Conservation (phyloP, 2,113 vertebrate genomes). For the Tinamus guttatus region DNA sequence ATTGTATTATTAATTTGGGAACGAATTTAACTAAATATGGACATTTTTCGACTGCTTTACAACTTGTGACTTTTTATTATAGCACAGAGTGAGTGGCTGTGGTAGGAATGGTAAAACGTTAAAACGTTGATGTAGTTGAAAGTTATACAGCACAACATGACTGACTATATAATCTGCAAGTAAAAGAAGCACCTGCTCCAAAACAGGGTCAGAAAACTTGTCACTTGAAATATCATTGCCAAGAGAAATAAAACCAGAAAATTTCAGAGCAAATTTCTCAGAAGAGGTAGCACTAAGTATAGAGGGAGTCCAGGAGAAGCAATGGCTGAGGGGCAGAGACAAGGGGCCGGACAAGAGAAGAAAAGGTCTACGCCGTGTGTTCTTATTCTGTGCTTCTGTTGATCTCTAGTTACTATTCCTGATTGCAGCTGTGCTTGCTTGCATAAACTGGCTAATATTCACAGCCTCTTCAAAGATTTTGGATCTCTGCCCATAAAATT, state of each 20-base stretch:
- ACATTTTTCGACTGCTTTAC: neutral
- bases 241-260: neutral
- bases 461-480: neutral
- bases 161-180: neutral
- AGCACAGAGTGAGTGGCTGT: neutral
- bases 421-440: neutral
- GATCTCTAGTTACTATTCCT: neutral
- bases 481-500: neutral
- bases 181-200: neutral
- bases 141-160: neutral
- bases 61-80: neutral
- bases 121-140: neutral
- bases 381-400: neutral
- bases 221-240: neutral
- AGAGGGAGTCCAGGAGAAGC: neutral
- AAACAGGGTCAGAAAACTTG: neutral
- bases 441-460: neutral
- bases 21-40: fast-evolving
- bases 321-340: neutral
- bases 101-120: neutral
- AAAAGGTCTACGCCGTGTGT: neutral
- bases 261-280: neutral
- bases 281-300: neutral
- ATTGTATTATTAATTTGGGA: neutral
- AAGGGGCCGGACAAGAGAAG: neutral